Evolutionary conservation across 2,113 vertebrate genomes (phyloP).

Genomic region (Odobenus rosmarus): DNA sequence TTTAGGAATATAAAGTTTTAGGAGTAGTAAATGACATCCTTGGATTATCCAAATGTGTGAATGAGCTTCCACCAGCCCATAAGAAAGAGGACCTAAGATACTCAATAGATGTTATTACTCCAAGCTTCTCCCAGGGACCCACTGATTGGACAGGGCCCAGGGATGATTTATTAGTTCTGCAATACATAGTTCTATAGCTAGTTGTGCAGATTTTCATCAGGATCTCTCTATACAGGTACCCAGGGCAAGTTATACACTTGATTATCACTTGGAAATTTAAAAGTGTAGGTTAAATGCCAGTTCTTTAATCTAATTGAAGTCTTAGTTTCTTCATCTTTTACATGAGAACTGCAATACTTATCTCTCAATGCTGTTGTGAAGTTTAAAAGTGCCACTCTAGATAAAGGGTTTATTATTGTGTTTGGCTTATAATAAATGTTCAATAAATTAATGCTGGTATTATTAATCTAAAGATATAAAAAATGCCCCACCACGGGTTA

Average conservation of each 20-base stretch:
- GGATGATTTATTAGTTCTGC: neutral
- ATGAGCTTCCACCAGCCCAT: neutral
- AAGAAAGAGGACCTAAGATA: slow-evolving; percentile 10
- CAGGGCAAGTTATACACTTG: neutral
- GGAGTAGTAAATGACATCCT: slow-evolving; percentile 50
- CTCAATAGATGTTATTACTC: neutral
- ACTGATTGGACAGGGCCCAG: neutral
- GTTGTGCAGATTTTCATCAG: neutral
- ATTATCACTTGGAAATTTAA: neutral
- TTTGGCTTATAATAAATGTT: slow-evolving; percentile 11
- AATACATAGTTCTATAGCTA: neutral
- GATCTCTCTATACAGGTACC: neutral
- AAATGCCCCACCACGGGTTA: neutral
- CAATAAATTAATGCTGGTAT: neutral
- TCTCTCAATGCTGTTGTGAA: neutral
- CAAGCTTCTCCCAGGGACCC: neutral
- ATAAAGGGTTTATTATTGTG: neutral
- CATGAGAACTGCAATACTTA: neutral
- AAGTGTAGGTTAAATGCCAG: neutral
- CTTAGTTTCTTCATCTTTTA: slow-evolving; percentile 47
- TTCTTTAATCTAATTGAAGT: slow-evolving; percentile 24
- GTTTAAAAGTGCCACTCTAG: slow-evolving; percentile 29
- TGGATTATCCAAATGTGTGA: slow-evolving; percentile 66
- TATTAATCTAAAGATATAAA: neutral
- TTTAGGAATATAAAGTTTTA: slow-evolving; percentile 77